Percentiles rank a stretch among this genome's conserved stretches.
These are phyloP conservation scores for Drosophila koepferae DNA, from an alignment of 2,888 invertebrate genomes.

Conservation along the genomic window DNA sequence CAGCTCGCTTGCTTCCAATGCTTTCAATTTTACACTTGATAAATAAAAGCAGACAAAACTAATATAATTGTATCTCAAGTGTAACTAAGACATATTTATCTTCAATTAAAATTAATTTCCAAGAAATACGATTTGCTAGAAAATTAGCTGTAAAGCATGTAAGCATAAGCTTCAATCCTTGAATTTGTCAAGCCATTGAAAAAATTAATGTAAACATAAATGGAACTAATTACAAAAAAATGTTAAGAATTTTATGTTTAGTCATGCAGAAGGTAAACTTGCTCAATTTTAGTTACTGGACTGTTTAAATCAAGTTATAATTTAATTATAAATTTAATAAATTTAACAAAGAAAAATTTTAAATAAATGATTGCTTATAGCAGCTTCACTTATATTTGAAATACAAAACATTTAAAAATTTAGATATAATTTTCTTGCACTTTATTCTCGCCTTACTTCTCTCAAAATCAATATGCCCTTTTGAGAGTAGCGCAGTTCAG, in stretches of 20 bases:
- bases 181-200: slow-evolving; percentile 7
- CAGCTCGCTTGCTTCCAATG: too few species aligned
- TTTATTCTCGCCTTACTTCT: neutral
- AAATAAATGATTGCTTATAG: too few species aligned
- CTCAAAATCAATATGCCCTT: slow-evolving; percentile 22
- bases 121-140: neutral
- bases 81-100: neutral
- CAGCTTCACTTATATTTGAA: neutral
- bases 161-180: neutral
- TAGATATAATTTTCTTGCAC: neutral
- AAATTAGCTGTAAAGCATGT: neutral
- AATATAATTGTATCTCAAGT: neutral
- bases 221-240: neutral
- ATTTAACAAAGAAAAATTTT: neutral
- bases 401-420: neutral
- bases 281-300: too few species aligned
- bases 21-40: too few species aligned
- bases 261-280: neutral
- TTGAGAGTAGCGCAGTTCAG: slow-evolving; percentile 36
- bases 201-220: neutral
- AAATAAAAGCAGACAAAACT: neutral
- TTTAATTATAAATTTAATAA: neutral
- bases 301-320: neutral
- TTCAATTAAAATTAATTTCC: neutral
- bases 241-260: neutral